Percentiles rank a stretch among this genome's conserved stretches.
Evolutionary conservation across 1,140 invertebrate genomes (phyloP).

Genomic region (Aphelenchoides besseyi): DNA sequence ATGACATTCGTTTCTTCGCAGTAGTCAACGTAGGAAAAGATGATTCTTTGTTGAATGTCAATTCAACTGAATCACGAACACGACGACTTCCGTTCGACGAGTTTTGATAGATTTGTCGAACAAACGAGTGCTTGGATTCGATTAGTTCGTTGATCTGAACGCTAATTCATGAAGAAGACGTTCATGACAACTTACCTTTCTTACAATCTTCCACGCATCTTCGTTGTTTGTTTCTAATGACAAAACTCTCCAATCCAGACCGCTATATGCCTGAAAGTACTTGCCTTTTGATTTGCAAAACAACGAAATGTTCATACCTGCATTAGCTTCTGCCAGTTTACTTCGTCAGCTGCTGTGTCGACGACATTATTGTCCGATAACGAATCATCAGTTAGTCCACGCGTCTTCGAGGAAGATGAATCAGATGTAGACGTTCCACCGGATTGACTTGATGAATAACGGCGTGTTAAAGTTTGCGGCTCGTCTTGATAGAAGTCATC

Average conservation of each 20-base stretch:
- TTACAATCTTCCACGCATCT: constrained; percentile 18
- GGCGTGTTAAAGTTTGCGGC: not conserved
- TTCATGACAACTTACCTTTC: constrained; percentile 3
- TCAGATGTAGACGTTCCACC: not conserved
- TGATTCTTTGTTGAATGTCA: not conserved
- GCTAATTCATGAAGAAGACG: not conserved
- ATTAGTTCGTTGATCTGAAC: constrained; percentile 26
- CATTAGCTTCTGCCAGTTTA: not conserved
- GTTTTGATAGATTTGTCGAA: constrained; percentile 15
- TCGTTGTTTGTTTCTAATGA: constrained; percentile 11
- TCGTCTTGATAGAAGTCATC: not conserved
- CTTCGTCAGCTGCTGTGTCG: not conserved
- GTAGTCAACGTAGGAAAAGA: not conserved
- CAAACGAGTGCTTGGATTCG: constrained; percentile 15
- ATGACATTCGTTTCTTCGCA: not conserved
- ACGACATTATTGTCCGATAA: no score
- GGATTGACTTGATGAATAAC: not conserved
- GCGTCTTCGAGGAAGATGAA: constrained; percentile 1
- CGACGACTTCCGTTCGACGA: not conserved
- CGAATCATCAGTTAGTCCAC: not conserved
- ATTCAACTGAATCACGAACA: not conserved
- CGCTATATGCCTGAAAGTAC: not conserved
- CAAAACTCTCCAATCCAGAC: constrained; percentile 15
- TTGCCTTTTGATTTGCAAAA: no score
- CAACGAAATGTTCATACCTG: not conserved